These are phyloP conservation scores for Dicyema japonicum DNA, from an alignment of 1,140 invertebrate genomes.

Conservation along the genomic window DNA sequence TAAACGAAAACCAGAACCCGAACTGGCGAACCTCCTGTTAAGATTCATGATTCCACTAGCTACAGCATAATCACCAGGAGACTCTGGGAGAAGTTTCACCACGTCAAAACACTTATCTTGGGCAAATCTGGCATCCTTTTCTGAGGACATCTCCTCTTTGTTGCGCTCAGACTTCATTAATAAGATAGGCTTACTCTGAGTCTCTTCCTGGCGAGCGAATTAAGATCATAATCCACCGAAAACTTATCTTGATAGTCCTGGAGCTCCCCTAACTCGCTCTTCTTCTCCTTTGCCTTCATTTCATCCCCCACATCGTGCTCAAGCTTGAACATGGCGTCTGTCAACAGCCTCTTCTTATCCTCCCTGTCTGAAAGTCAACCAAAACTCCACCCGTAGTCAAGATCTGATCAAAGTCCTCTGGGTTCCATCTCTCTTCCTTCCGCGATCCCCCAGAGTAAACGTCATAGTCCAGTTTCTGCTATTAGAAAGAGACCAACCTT, in stretches of 20 bases:
- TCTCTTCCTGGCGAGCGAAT: too few relatives aligned
- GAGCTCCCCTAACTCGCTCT: background rate
- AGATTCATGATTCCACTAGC: too few relatives aligned
- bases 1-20: too few relatives aligned
- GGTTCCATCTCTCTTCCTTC: constrained; percentile 90
- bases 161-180: too few relatives aligned
- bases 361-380: constrained; percentile 36
- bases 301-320: constrained; percentile 56
- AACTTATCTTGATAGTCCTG: constrained; percentile 1
- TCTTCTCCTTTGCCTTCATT: constrained; percentile 25
- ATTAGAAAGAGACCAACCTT: constrained; percentile 29
- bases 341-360: constrained; percentile 44
- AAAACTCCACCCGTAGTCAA: constrained; percentile 18
- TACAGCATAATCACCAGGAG: too few relatives aligned
- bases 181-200: too few relatives aligned
- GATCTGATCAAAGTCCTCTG: constrained; percentile 62
- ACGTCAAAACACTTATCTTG: too few relatives aligned
- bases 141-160: too few relatives aligned
- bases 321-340: constrained; percentile 73
- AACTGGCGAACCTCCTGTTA: too few relatives aligned
- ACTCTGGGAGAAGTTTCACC: too few relatives aligned
- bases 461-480: constrained; percentile 74
- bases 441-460: constrained; percentile 63
- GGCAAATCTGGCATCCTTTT: too few relatives aligned
- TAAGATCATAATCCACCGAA: background rate